Evolutionary conservation across 2,797 vertebrate species (phyloP).

Genomic region (Hemitrygon akajei): DNA sequence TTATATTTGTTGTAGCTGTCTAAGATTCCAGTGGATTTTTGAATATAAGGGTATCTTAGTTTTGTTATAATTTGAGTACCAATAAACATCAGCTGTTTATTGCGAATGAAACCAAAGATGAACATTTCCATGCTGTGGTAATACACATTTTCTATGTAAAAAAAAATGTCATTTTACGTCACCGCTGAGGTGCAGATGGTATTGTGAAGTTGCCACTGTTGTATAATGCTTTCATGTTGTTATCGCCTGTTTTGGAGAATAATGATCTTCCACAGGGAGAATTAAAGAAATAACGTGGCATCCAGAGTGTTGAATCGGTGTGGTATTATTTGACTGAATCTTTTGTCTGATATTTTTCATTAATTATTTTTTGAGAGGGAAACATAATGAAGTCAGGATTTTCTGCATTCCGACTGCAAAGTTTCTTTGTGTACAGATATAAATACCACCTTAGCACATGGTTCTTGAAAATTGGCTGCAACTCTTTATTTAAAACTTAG

Average conservation of each 20-base stretch:
- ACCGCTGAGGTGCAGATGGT: constrained; percentile 26
- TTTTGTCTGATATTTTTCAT: constrained; percentile 9
- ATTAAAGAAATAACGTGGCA: constrained; percentile 33
- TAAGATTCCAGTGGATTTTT: constrained; percentile 32
- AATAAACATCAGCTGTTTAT: constrained; percentile 35
- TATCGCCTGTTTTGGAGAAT: constrained; percentile 31
- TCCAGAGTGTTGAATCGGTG: constrained; percentile 30
- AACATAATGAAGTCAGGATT: neutral
- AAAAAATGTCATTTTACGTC: constrained; percentile 27
- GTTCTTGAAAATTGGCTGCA: constrained; percentile 24
- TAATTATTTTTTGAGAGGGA: neutral
- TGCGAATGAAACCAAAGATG: constrained; percentile 37
- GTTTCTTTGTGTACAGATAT: constrained; percentile 40
- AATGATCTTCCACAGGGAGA: constrained; percentile 26
- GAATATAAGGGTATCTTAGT: constrained; percentile 37
- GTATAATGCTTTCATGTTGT: constrained; percentile 37
- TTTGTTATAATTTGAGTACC: constrained; percentile 33
- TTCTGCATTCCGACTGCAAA: constrained; percentile 60
- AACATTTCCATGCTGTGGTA: constrained; percentile 30
- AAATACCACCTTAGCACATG: constrained; percentile 25
- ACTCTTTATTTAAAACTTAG: constrained; percentile 24
- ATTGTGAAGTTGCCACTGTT: constrained; percentile 30
- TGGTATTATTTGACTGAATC: constrained; percentile 28
- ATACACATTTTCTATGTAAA: constrained; percentile 36
- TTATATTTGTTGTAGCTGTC: constrained; percentile 35